Base-by-base conservation (phyloP, 2,113 vertebrate genomes). In the Camarhynchus parvulus region DNA sequence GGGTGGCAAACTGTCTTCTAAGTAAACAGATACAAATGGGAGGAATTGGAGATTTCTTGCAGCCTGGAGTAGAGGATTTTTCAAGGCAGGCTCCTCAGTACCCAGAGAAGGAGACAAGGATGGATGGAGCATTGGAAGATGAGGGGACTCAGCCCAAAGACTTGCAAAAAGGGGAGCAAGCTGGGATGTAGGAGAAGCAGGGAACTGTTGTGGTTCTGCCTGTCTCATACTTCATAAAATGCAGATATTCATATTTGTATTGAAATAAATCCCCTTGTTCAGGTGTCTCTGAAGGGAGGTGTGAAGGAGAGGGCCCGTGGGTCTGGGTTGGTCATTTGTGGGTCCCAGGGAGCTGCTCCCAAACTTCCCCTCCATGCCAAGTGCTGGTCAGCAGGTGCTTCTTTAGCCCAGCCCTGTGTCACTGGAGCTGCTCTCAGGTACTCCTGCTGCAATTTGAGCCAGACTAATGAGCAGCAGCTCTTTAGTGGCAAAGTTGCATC, bases 391-490 rank as follows among this genome's bases (percentile, higher is more conserved):
- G 25, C 35, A 37, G 39, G 20, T 15, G 53, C 53, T n/a, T 24
- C 50, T 58, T 56, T 23, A 59, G 46, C 59, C 3, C 55, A 55
- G 91, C 50, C 3, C 50, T 13, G n/a, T 10, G 7, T 47, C 5
- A 0, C 42, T 30, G 1, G 2, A 15, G 53, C 47, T 3, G 2
- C 72, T 28, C 62, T 23, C 30, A 1, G 53, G 12, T 44, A 3
- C 35, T 88, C 41, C 41, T 52, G 62, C 33, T 20, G 15, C 62
- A 11, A 0, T 7, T 58, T 16, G 27, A 63, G 19, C 19, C 9
- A 7, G 46, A 69, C 13, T 9, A 28, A 64, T 8, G 5, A 67
- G 41, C 78, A 86, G 64, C 35, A 90, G 39, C 37, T 31, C 55
- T 49, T 89, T 8, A 2, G 37, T 53, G 35, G 35, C 64, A 62